Evolutionary conservation across 2,888 invertebrate genomes (phyloP), one percentile per base, ranked within the genome.

Genomic region (Nowickia ferox): DNA sequence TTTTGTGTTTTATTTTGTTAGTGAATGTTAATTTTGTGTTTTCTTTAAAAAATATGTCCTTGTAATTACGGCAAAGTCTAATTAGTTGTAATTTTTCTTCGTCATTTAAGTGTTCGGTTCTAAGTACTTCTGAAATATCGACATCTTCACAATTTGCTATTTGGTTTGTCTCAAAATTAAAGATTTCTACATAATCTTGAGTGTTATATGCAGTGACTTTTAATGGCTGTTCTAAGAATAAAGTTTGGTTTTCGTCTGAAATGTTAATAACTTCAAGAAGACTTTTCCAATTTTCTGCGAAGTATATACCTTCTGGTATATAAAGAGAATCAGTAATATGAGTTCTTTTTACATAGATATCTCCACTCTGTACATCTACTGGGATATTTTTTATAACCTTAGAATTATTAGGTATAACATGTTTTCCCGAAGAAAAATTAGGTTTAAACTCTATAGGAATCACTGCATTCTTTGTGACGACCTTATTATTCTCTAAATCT

Each of bases 221-320:
- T 40, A 59, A 9, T 38, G 59, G 38, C n/a, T 38, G 59, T 59
- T 59, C n/a, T 17, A 63, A 1, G 44, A 10, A 63, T 63, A 63
- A 44, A 13, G 91, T 90, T 81, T 92, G 76, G 86, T 40, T 6
- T 61, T 40, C 9, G 15, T 61, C 61, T 17, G 40, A 57, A 15
- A 57, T 57, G 30, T 55, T 44, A 44, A 9, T 44, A 44, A 44
- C 44, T 44, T 44, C 44, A 44, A 44, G 44, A 6, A 17, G 30
- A 15, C 57, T 22, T 30, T 22, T 30, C 53, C 53, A 15, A 15
- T 53, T 19, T 1, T 53, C 1, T n/a, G n/a, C 19, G 3, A 3
- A 4, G 30, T 4, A 30, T 30, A 30, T 30, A 30, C 4, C 30
- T 30, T 30, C 30, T 4, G 2, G 30, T 30, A 30, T 30, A 4